These are phyloP conservation scores for Sebastes flavidus DNA, from an alignment of 2,797 vertebrate species.

Conservation along the genomic window DNA sequence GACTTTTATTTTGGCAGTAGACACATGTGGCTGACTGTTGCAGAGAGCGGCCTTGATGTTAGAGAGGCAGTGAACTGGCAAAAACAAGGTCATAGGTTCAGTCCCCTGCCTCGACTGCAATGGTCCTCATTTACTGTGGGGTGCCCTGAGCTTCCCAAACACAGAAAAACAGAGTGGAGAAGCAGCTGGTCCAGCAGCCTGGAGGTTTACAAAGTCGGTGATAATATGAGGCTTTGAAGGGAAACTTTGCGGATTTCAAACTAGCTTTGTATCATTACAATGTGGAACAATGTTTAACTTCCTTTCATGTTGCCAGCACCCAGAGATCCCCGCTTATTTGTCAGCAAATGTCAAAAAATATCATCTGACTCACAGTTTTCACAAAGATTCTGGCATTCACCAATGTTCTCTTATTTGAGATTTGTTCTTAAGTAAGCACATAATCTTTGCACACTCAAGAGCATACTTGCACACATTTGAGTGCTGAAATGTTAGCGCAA, in stretches of 20 bases:
- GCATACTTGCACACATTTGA: no score
- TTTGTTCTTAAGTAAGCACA: no score
- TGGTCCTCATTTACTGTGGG: slow-evolving; percentile 34
- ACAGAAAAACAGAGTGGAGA: background rate
- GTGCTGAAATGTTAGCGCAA: no score
- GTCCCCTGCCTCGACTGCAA: background rate
- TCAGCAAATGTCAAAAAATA: no score
- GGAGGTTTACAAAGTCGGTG: background rate
- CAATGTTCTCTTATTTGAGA: no score
- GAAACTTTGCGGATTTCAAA: background rate
- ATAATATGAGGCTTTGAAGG: background rate
- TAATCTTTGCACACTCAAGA: no score
- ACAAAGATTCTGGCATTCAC: no score
- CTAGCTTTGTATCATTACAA: no score
- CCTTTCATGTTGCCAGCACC: no score
- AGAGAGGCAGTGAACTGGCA: slow-evolving; percentile 28
- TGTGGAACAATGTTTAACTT: no score
- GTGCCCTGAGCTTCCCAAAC: slow-evolving; percentile 7
- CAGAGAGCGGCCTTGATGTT: background rate
- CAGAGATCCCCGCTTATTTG: no score
- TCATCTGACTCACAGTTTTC: no score
- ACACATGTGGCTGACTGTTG: slow-evolving; percentile 1
- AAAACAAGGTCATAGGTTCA: slow-evolving; percentile 35
- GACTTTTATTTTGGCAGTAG: slow-evolving; percentile 6
- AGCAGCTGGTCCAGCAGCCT: background rate